Conservation (phyloP, 2,888 invertebrate genomes). For the Cerastis leucographa region DNA sequence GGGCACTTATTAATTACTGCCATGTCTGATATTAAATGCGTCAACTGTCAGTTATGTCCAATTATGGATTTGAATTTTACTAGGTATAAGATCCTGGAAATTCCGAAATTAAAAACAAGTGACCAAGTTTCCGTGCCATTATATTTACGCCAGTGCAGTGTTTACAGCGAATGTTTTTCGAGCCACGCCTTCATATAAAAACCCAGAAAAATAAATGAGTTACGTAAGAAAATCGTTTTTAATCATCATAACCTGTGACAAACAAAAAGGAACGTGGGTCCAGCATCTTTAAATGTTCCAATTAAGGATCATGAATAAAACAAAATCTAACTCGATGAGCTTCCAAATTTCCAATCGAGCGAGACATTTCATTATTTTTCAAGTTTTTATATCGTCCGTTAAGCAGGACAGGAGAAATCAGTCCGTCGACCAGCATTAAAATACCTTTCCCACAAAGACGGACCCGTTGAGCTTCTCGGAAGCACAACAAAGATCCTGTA, state of each 20-base stretch:
- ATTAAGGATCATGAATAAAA: conserved; percentile 61
- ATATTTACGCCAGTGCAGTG: background rate
- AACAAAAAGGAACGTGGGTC: conserved; percentile 41
- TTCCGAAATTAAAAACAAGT: background rate
- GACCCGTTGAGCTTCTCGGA: conserved; percentile 86
- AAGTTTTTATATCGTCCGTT: conserved; percentile 70
- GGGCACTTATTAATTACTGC: conserved; percentile 21
- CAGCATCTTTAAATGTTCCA: conserved; percentile 20
- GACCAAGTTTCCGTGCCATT: background rate
- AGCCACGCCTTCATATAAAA: background rate
- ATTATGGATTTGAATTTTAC: conserved; percentile 22
- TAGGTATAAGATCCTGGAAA: conserved; percentile 11
- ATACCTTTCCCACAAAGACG: conserved; percentile 88
- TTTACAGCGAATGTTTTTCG: background rate
- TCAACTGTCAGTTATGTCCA: conserved; percentile 31
- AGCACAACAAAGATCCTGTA: conserved; percentile 89
- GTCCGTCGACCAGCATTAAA: conserved; percentile 87
- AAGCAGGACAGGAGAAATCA: conserved; percentile 84
- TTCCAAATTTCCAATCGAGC: conserved; percentile 65
- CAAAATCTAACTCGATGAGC: conserved; percentile 65
- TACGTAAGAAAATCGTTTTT: background rate
- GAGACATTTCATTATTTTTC: conserved; percentile 76
- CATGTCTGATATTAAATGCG: conserved; percentile 33
- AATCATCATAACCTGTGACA: background rate
- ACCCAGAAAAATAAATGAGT: background rate